Percentiles rank a stretch among this genome's conserved stretches.
Evolutionary conservation across 2,113 vertebrate genomes (phyloP).

Genomic region (Seriola quinqueradiata): DNA sequence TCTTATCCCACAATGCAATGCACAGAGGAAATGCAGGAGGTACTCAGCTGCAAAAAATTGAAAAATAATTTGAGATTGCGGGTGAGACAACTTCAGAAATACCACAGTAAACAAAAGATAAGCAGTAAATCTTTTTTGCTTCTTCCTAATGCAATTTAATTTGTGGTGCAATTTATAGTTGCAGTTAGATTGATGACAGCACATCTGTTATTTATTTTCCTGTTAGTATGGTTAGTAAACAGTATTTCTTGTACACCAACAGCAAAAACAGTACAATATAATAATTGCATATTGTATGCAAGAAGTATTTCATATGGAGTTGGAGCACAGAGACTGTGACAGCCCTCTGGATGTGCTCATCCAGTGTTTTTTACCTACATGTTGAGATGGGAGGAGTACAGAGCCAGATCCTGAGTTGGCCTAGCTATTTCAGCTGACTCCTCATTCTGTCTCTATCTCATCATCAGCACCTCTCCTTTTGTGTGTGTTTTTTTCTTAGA

Average conservation of each 20-base stretch:
- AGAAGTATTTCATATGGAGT: not conserved
- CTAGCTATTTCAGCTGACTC: not conserved
- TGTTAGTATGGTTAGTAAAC: not conserved
- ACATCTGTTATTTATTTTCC: not conserved
- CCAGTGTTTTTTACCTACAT: not conserved
- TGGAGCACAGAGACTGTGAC: not conserved
- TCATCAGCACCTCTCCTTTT: not conserved
- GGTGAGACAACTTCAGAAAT: too few relatives aligned
- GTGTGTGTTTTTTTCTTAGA: not conserved
- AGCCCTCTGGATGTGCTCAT: not conserved
- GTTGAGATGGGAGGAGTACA: not conserved
- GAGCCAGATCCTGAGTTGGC: not conserved
- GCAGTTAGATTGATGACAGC: not conserved
- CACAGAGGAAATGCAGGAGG: too few relatives aligned
- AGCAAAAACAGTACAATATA: not conserved
- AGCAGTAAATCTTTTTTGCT: too few relatives aligned
- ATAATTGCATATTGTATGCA: not conserved
- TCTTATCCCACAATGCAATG: too few relatives aligned
- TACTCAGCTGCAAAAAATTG: too few relatives aligned
- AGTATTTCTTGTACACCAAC: not conserved
- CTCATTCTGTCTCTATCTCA: not conserved
- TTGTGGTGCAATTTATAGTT: not conserved
- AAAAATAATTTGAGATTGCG: too few relatives aligned
- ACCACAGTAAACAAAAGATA: too few relatives aligned
- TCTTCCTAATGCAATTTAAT: not conserved